phyloP scores from a whole-genome alignment of 2,888 invertebrate species.

The Cosmopolites sordidus region DNA sequence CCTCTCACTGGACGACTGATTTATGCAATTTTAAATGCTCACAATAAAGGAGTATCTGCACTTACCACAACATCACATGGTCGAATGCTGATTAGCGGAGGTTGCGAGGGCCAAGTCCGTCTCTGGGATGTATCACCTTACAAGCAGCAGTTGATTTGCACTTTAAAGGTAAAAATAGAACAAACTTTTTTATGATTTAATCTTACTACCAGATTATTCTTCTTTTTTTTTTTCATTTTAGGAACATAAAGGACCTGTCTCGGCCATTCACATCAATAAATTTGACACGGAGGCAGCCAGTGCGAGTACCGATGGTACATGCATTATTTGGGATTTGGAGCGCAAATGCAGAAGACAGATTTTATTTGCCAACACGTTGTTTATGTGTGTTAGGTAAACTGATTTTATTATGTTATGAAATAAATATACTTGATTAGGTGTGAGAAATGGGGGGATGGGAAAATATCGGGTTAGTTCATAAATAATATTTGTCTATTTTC shows the following conservation, averaged over 20 bases:
- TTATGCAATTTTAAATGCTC: conserved; percentile 82
- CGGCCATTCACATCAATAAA: conserved; percentile 72
- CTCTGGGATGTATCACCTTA: conserved; percentile 72
- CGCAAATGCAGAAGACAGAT: conserved; percentile 70
- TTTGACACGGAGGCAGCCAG: conserved; percentile 80
- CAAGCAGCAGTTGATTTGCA: conserved; percentile 63
- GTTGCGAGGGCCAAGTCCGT: conserved; percentile 88
- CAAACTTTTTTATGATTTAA: not conserved
- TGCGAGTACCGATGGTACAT: conserved; percentile 87
- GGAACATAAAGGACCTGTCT: conserved; percentile 86
- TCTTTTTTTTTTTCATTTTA: conserved; percentile 8
- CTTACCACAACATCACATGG: conserved; percentile 70
- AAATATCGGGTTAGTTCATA: too few species aligned
- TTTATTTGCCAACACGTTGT: conserved; percentile 80
- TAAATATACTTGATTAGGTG: too few species aligned
- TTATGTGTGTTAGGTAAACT: conserved; percentile 63
- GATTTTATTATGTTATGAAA: too few species aligned
- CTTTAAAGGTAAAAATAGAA: conserved; percentile 57
- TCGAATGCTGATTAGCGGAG: conserved; percentile 75
- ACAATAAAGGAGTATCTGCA: conserved; percentile 85
- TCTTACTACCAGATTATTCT: too few species aligned
- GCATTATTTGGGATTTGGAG: conserved; percentile 88
- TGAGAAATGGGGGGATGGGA: too few species aligned
- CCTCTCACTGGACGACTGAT: conserved; percentile 76
- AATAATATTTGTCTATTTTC: too few species aligned